A percentile compares a stretch with the other conserved stretches of the same genome.
Evolutionary conservation across 2,797 vertebrate genomes (phyloP).

Genomic region (Selene dorsalis): DNA sequence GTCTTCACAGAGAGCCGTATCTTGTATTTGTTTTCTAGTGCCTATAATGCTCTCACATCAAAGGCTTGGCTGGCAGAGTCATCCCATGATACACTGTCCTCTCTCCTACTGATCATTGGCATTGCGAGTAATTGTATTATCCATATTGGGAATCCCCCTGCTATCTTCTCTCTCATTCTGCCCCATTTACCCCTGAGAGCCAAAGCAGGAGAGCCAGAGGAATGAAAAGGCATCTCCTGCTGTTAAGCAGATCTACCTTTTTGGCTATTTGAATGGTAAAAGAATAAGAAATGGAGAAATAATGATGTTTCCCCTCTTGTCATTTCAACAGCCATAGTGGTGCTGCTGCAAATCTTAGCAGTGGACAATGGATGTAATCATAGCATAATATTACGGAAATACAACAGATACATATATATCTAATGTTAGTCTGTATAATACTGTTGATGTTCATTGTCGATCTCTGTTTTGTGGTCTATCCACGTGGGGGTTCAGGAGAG

Average conservation of each 20-base stretch:
- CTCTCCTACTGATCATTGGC: constrained; percentile 75
- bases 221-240: constrained; percentile 71
- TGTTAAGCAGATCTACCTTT: constrained; percentile 71
- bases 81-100: constrained; percentile 70
- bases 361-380: constrained; percentile 68
- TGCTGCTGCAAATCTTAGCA: constrained; percentile 48
- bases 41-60: constrained; percentile 76
- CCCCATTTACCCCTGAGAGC: constrained; percentile 72
- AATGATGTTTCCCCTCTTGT: constrained; percentile 66
- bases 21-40: constrained; percentile 63
- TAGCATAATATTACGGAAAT: constrained; percentile 74
- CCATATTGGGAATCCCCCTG: constrained; percentile 65
- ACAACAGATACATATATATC: constrained; percentile 39
- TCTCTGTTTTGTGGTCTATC: constrained; percentile 61
- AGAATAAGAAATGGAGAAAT: constrained; percentile 65
- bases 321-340: constrained; percentile 62
- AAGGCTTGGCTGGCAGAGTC: constrained; percentile 71
- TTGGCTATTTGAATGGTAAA: constrained; percentile 62
- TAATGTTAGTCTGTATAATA: constrained; percentile 33
- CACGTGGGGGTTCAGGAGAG: constrained; percentile 46
- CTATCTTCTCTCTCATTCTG: constrained; percentile 61
- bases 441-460: constrained; percentile 45
- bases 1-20: constrained; percentile 40
- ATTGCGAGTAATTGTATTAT: constrained; percentile 78
- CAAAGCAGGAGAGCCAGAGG: constrained; percentile 48